Conservation (phyloP, 2,113 vertebrate species). For the Amblyopsis rosae region DNA sequence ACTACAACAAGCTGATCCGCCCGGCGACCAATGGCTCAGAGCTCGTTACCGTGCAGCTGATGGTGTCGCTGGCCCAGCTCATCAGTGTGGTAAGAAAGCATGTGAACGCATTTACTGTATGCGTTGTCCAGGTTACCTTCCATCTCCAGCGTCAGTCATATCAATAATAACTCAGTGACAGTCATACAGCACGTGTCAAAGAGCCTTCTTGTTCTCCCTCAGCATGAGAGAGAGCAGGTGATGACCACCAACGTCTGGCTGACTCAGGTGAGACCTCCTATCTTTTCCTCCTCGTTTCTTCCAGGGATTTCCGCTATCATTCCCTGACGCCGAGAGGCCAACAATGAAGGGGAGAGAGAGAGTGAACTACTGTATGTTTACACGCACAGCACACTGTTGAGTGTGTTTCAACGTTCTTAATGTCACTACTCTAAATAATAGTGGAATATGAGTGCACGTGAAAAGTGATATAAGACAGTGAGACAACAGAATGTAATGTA, state of each 20-base stretch:
- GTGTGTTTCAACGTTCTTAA: too few species aligned
- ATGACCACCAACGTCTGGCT: conserved; percentile 97
- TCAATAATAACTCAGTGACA: not conserved
- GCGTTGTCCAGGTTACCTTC: not conserved
- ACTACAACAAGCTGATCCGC: conserved; percentile 96
- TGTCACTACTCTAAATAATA: too few species aligned
- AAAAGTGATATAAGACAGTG: not conserved
- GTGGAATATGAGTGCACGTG: not conserved
- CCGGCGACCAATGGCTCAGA: conserved; percentile 92
- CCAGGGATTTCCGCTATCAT: not conserved
- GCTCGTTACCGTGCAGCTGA: conserved; percentile 92
- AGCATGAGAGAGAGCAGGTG: conserved; percentile 93
- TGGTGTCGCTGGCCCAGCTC: conserved; percentile 94
- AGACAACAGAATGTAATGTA: not conserved
- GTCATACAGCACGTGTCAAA: not conserved
- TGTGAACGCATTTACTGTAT: not conserved
- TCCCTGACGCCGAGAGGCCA: not conserved
- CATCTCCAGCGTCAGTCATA: not conserved
- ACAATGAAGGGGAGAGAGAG: not conserved
- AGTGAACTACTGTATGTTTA: not conserved
- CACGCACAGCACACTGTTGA: too few species aligned
- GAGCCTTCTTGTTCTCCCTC: conserved; percentile 29
- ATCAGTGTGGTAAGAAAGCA: conserved; percentile 91
- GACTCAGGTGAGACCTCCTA: conserved; percentile 82
- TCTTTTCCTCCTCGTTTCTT: not conserved